A percentile compares a stretch with the other conserved stretches of the same genome.
These are phyloP conservation scores for Labrus mixtus DNA, from an alignment of 2,113 vertebrate genomes.

Conservation along the genomic window DNA sequence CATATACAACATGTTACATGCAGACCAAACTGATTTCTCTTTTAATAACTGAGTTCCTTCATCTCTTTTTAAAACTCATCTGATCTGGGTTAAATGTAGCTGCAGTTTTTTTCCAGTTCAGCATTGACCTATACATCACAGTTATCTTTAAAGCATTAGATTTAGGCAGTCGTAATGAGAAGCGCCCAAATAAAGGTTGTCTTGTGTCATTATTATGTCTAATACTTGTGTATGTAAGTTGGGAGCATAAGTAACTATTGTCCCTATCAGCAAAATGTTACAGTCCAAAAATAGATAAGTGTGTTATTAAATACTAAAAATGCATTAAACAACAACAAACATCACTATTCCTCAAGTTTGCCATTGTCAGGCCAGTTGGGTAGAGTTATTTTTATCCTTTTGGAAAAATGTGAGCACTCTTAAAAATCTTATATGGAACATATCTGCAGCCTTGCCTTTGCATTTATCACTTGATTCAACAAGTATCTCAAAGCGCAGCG, in stretches of 20 bases:
- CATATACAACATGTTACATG: too few relatives aligned
- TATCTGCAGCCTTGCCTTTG: slow-evolving; percentile 68
- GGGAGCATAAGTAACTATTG: background rate
- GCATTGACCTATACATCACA: too few relatives aligned
- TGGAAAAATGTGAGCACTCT: slow-evolving; percentile 18
- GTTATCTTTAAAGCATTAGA: too few relatives aligned
- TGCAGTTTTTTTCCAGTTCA: too few relatives aligned
- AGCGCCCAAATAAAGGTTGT: too few relatives aligned
- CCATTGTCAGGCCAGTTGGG: slow-evolving; percentile 21
- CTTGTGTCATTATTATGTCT: too few relatives aligned
- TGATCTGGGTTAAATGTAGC: too few relatives aligned
- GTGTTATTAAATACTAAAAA: background rate
- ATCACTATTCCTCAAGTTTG: background rate
- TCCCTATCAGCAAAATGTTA: background rate
- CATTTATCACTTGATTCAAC: slow-evolving; percentile 80
- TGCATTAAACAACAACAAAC: background rate
- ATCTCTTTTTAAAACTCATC: too few relatives aligned
- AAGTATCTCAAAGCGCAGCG: slow-evolving; percentile 77
- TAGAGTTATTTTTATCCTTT: slow-evolving; percentile 5
- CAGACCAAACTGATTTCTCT: too few relatives aligned
- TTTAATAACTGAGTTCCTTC: too few relatives aligned
- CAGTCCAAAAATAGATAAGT: background rate
- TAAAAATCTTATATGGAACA: slow-evolving; percentile 56
- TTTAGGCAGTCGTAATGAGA: too few relatives aligned
- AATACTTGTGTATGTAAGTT: too few relatives aligned